Evolutionary conservation across 2,797 vertebrate genomes (phyloP), one percentile per base, ranked within the genome.

Genomic region (Yasuhikotakia modesta): DNA sequence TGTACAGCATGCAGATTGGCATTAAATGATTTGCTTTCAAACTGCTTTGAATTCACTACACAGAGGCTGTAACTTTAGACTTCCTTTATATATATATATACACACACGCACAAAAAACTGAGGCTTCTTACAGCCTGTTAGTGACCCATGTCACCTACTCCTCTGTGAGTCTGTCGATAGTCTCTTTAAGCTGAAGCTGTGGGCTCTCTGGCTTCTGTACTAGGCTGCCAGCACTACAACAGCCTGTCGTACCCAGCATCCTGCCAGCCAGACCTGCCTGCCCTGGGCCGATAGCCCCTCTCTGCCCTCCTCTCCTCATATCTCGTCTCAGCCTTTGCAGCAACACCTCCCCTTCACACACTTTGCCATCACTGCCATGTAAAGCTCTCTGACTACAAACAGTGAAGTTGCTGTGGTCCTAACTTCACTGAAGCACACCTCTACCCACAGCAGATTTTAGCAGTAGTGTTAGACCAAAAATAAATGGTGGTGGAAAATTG

Each of bases 161-260:
- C 65, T 67, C 45, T 80, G 78, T 30, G 65, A 61, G 74, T 8
- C 45, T 58, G 73, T 61, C 50, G 48, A 80, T 77, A 76, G 77
- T 63, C 73, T 52, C 32, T 63, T 64, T 73, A 76, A 39, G 57
- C 64, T 46, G 21, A 65, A 68, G 69, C 58, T 70, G 12, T 55
- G 68, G 78, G 64, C 65, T 64, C 73, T 74, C 39, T 19, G 73
- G 76, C 58, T 27, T 66, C 66, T 52, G 64, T 21, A 63, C 55
- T 65, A 55, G 35, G 48, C 65, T 70, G 70, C 70, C 76, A 82
- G 78, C 17, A 60, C 17, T 35, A 39, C 24, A 50, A 27, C 55
- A 57, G 64, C 58, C 78, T 73, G 68, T 73, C 65, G 5, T 61
- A 11, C 73, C 70, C 57, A 58, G 60, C 21, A 72, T 52, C 10